phyloP scores from a whole-genome alignment of 2,113 vertebrate genomes.

The Lepidothrix coronata region DNA sequence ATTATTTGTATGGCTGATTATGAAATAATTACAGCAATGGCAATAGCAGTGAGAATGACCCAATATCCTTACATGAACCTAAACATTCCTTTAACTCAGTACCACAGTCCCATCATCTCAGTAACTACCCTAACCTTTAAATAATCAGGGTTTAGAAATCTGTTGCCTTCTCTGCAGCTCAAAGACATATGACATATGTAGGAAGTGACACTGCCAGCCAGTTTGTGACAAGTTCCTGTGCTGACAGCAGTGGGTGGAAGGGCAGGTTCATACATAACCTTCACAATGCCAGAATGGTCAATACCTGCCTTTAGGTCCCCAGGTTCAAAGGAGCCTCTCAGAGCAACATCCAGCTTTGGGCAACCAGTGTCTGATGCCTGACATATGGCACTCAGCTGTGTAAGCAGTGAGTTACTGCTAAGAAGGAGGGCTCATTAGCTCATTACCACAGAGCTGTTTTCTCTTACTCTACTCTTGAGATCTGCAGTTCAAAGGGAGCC shows the following conservation, averaged over 20 bases:
- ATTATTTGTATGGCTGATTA: not conserved
- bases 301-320: not conserved
- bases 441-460: not conserved
- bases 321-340: not conserved
- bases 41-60: not conserved
- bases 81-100: not conserved
- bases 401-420: not conserved
- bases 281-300: not conserved
- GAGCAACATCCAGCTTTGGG: not conserved
- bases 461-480: not conserved
- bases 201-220: not conserved
- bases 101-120: not conserved
- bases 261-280: not conserved
- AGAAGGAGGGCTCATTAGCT: not conserved
- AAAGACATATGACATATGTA: not conserved
- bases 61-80: not conserved
- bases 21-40: not conserved
- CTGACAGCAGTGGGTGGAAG: not conserved
- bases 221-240: not conserved
- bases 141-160: not conserved
- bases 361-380: not conserved
- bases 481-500: conserved; percentile 11
- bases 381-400: conserved; percentile 42
- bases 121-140: not conserved
- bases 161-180: not conserved